Conservation (phyloP, 2,797 vertebrate genomes). For the Petrocephalus schoutedeni region DNA sequence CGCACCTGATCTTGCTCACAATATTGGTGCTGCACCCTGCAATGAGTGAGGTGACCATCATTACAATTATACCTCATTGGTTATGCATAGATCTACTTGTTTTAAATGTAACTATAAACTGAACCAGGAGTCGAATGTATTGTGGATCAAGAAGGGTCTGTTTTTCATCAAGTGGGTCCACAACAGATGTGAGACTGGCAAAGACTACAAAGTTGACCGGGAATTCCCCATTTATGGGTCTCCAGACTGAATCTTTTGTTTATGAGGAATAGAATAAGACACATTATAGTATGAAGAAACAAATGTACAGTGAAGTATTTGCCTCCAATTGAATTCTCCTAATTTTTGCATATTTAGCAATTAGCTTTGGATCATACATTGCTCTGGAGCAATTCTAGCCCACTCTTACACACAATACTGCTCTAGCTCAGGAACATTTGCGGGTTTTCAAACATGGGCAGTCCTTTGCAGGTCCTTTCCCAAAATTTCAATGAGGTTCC, state of each 20-base stretch:
- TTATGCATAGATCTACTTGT: neutral
- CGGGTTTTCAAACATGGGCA: neutral
- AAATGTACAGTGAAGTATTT: neutral
- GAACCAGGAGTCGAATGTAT: neutral
- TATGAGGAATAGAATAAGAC: neutral
- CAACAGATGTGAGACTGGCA: slow-evolving; percentile 28
- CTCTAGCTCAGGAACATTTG: neutral
- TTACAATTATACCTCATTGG: neutral
- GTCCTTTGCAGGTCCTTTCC: neutral
- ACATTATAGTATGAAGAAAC: neutral
- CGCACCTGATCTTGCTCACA: slow-evolving; percentile 42
- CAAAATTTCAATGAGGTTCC: neutral
- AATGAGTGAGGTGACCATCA: slow-evolving; percentile 44
- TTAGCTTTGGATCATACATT: neutral
- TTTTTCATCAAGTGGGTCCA: neutral
- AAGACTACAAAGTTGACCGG: slow-evolving; percentile 22
- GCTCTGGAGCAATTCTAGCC: neutral
- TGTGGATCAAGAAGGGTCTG: slow-evolving; percentile 6
- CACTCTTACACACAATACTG: neutral
- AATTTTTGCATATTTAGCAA: neutral
- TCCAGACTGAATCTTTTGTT: neutral
- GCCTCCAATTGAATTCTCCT: neutral
- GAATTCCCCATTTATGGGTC: neutral
- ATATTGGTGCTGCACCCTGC: slow-evolving; percentile 37
- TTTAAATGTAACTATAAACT: neutral